Evolutionary conservation across 2,888 invertebrate genomes (phyloP).

Genomic region (Zaprionus obscuricornis): DNA sequence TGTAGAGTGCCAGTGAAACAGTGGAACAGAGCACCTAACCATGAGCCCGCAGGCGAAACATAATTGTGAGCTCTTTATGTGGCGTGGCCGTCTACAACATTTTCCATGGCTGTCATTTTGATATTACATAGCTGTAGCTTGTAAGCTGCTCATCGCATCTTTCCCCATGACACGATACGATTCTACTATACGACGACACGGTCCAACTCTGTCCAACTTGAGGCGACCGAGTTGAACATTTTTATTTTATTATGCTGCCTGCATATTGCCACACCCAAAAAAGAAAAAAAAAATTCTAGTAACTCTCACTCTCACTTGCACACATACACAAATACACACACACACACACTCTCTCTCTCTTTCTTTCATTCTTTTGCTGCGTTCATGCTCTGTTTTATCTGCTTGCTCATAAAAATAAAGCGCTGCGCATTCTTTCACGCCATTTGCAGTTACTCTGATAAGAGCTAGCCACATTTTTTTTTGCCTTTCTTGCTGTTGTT

Average conservation of each 20-base stretch:
- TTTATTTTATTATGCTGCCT: conserved; percentile 74
- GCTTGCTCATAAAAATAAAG: conserved; percentile 73
- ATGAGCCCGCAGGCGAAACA: conserved; percentile 34
- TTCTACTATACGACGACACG: not conserved
- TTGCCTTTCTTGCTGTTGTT: conserved; percentile 3
- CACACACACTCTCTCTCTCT: conserved; percentile 10
- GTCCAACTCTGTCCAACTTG: conserved; percentile 10
- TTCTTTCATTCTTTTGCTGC: not conserved
- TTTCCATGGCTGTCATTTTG: conserved; percentile 71
- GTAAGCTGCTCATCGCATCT: conserved; percentile 54
- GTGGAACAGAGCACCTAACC: conserved; percentile 8
- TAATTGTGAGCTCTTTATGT: conserved; percentile 72
- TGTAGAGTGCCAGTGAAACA: too few relatives aligned
- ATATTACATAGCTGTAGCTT: conserved; percentile 69
- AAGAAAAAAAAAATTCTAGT: too few relatives aligned
- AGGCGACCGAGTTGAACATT: conserved; percentile 45
- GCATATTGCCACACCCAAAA: conserved; percentile 57
- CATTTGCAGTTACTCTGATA: conserved; percentile 76
- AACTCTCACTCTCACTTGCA: too few relatives aligned
- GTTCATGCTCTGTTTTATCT: conserved; percentile 60
- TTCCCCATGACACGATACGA: not conserved
- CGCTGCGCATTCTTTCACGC: conserved; percentile 78
- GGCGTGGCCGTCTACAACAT: conserved; percentile 62
- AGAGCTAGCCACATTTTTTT: conserved; percentile 57
- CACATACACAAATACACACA: not conserved